Base-by-base conservation (phyloP, 2,113 vertebrate species). In the Lasiurus borealis region DNA sequence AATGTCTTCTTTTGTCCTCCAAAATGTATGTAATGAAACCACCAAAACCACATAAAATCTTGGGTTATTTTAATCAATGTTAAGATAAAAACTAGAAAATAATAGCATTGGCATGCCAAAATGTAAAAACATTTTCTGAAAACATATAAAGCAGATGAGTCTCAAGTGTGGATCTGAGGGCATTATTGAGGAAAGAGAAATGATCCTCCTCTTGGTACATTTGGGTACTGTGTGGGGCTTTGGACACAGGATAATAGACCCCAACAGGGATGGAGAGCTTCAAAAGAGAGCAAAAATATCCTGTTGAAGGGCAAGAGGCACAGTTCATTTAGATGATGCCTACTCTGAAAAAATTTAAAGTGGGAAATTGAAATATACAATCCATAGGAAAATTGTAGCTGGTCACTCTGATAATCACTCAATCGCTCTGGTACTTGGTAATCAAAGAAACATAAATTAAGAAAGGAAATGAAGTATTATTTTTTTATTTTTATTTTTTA, bases 251-350 rank as follows among this genome's bases (percentile, higher is more conserved):
- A 12, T 25, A 31, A n/a, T 1, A 44, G 11, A 11, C 8, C 6
- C 25, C 15, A 12, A 6, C 2, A 19, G 18, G 25, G 12, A 10
- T 7, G 10, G 0, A 16, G 23, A 4, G 1, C 2, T 44, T 40
- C 18, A 8, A 48, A 31, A 85, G 23, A 57, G 86, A 77, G 29
- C 14, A 50, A 10, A 84, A 29, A 73, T 6, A 72, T 3, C 9
- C 1, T 50, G 34, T 46, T 40, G 19, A 68, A 62, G 4, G 27
- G 8, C 87, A 16, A 23, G 54, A 83, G 62, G 2, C 6, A 48
- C 3, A 57, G 34, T 8, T 73, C 18, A 54, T 52, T 72, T 21
- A 50, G 50, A 68, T 44, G 69, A 69, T 57, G 64, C 16, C 31
- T 23, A 6, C 21, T 64, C 16, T 36, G 23, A 9, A 72, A 19